Evolutionary conservation across 2,797 vertebrate species (phyloP).

Genomic region (Peromyscus melanophrys): DNA sequence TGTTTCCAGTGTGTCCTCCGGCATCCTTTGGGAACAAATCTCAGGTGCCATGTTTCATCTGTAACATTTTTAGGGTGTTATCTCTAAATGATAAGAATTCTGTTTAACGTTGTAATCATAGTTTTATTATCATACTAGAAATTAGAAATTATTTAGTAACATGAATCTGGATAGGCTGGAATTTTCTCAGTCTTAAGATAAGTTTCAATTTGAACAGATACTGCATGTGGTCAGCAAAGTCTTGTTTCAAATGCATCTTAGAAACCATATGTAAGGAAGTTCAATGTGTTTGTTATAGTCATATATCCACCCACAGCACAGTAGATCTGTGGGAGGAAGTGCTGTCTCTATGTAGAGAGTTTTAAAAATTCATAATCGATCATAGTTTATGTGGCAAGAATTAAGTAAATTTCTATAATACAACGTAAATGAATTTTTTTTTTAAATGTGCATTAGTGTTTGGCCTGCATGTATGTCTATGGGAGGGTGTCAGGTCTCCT

Average conservation of each 20-base stretch:
- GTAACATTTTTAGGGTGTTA: not conserved
- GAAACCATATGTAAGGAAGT: not conserved
- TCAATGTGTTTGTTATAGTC: not conserved
- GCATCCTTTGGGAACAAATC: not conserved
- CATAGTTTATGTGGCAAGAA: not conserved
- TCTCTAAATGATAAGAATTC: not conserved
- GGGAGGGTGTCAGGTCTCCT: not conserved
- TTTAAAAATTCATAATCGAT: not conserved
- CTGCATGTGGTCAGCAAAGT: not conserved
- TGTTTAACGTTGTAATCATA: not conserved
- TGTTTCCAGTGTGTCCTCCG: rapidly evolving
- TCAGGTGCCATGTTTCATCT: not conserved
- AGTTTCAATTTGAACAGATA: not conserved
- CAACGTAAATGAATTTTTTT: not conserved
- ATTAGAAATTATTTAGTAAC: not conserved
- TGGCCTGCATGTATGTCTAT: not conserved
- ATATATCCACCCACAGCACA: not conserved
- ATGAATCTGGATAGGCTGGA: not conserved
- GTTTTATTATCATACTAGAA: not conserved
- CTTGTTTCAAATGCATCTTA: not conserved
- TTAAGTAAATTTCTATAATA: constrained; percentile 4
- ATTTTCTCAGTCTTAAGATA: constrained; percentile 27
- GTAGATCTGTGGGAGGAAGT: not conserved
- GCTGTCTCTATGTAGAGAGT: not conserved
- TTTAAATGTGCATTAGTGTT: not conserved